phyloP scores from a whole-genome alignment of 2,797 vertebrate species.

The Onychomys arenicola region DNA sequence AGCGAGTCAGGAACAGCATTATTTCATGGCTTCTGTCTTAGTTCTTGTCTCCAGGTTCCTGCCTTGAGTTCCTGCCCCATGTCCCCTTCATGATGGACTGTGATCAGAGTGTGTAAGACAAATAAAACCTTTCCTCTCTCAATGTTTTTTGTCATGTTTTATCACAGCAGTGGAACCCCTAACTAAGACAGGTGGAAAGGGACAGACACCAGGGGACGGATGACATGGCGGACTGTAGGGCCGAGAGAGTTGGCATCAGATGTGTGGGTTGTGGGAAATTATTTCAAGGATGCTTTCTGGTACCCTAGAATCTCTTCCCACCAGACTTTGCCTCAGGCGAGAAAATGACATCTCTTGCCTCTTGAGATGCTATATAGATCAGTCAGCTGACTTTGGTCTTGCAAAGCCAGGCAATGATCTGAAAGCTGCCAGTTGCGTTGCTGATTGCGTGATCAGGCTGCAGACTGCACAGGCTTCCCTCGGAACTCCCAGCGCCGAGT shows the following conservation, averaged over 20 bases:
- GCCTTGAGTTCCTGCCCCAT: not conserved
- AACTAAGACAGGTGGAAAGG: not conserved
- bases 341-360: not conserved
- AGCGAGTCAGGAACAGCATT: not conserved
- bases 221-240: not conserved
- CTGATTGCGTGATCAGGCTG: not conserved
- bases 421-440: accelerated
- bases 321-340: not conserved
- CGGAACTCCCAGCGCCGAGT: not conserved
- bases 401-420: not conserved
- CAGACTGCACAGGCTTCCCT: not conserved
- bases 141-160: not conserved
- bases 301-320: not conserved
- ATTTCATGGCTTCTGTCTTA: not conserved
- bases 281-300: too few species aligned
- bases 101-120: not conserved
- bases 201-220: too few species aligned
- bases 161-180: not conserved
- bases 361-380: too few species aligned
- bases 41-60: not conserved
- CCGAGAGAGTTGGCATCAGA: accelerated
- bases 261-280: not conserved
- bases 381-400: not conserved
- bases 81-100: not conserved
- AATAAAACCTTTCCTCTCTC: not conserved